Base-by-base conservation (phyloP, 2,888 invertebrate genomes). In the Acanthosepion esculentum region DNA sequence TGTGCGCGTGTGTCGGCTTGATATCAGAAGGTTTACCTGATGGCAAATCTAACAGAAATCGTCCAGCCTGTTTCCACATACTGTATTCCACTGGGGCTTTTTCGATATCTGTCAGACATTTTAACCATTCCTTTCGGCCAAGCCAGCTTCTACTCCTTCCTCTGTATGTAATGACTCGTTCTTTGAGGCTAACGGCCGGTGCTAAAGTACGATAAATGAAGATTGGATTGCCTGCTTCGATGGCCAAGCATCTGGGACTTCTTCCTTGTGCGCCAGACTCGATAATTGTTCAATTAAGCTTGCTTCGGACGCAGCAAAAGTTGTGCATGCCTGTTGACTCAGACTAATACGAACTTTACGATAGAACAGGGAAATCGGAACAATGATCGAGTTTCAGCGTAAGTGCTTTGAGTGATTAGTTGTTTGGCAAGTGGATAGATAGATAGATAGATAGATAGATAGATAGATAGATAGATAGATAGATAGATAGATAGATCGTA, bases 201-300 rank as follows among this genome's bases (percentile, higher is more conserved):
- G 78, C 20, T 33, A 78, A 78, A 78, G 78, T 78, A 10, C 78
- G 78, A 15, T n/a, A 78, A 78, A n/a, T 15, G n/a, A 33, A 78
- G 10, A 78, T 78, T 78, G 78, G n/a, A 78, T 78, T 78, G 78
- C 78, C 8, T 18, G 10, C n/a, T 78, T 78, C 78, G n/a, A n/a
- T 78, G 78, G n/a, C 15, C n/a, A n/a, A 78, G n/a, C 78, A 15
- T 78, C 78, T 8, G 78, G 78, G 78, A 78, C 78, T n/a, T 33
- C 33, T 78, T 12, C 78, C 15, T 15, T 78, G 78, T 78, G 78
- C n/a, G n/a, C 78, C 33, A 78, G 78, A 78, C 78, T n/a, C 78
- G n/a, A 78, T 78, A 78, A 78, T 78, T 78, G 78, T n/a, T n/a
- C 78, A 78, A 78, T 78, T 78, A 78, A 12, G 78, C 78, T 78